Evolutionary conservation across 2,113 vertebrate species (phyloP).

Genomic region (Progne subis): DNA sequence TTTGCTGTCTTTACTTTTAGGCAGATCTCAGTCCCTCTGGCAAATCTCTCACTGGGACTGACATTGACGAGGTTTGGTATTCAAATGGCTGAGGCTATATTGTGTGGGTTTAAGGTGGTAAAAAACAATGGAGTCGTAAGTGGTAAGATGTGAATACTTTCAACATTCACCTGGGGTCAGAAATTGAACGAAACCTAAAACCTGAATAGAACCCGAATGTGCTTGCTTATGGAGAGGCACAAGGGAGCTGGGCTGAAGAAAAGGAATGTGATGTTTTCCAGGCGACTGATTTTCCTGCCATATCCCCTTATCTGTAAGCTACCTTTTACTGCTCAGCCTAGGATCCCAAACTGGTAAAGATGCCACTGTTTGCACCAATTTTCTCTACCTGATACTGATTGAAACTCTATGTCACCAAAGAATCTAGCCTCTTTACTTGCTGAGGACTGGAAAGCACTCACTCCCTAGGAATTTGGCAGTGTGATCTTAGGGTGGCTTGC

Average conservation of each 20-base stretch:
- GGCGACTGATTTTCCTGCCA: background rate
- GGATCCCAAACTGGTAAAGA: background rate
- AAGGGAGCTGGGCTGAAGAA: background rate
- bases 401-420: background rate
- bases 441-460: background rate
- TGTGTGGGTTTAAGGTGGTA: background rate
- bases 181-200: background rate
- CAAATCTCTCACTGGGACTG: background rate
- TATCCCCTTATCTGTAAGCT: background rate
- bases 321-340: background rate
- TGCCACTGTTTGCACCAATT: background rate
- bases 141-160: background rate
- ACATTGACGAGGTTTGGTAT: background rate
- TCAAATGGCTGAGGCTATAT: background rate
- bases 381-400: background rate
- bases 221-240: background rate
- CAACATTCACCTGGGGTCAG: background rate
- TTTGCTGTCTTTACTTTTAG: slow-evolving; percentile 38
- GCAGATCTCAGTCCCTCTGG: background rate
- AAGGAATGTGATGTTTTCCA: background rate
- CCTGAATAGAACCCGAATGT: background rate
- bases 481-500: background rate
- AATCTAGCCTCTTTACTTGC: background rate
- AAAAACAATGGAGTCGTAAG: background rate
- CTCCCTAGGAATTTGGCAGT: background rate